Evolutionary conservation across 1,140 invertebrate species (phyloP).

Genomic region (Rhyzopertha dominica): DNA sequence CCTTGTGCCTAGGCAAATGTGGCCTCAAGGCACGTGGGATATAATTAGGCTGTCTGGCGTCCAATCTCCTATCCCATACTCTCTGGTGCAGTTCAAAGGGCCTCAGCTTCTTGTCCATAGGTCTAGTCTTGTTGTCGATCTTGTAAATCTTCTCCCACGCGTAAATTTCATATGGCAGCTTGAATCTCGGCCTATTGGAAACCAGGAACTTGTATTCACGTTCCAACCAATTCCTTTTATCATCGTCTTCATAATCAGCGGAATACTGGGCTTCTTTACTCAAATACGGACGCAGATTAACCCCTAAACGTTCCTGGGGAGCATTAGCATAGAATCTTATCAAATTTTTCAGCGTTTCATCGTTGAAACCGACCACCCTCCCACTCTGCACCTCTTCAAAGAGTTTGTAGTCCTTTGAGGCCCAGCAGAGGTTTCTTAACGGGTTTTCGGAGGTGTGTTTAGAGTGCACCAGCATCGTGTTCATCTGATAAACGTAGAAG

Average conservation of each 20-base stretch:
- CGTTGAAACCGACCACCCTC: conserved; percentile 74
- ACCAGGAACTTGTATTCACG: conserved; percentile 61
- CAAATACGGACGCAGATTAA: conserved; percentile 72
- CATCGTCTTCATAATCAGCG: conserved; percentile 62
- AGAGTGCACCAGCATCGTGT: conserved; percentile 67
- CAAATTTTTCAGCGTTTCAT: conserved; percentile 68
- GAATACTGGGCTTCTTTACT: conserved; percentile 52
- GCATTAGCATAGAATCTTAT: conserved; percentile 70
- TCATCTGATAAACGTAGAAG: conserved; percentile 84
- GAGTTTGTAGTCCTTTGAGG: conserved; percentile 63
- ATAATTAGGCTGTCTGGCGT: conserved; percentile 62
- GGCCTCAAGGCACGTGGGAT: conserved; percentile 59
- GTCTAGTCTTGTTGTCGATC: conserved; percentile 59
- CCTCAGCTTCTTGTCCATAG: conserved; percentile 59
- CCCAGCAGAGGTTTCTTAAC: conserved; percentile 76
- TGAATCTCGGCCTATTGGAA: conserved; percentile 58
- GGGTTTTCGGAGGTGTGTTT: conserved; percentile 59
- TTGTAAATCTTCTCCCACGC: conserved; percentile 75
- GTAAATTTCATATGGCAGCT: conserved; percentile 60
- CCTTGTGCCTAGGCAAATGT: conserved; percentile 51
- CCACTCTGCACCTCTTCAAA: conserved; percentile 70
- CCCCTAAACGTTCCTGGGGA: conserved; percentile 55
- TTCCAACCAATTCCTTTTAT: conserved; percentile 64
- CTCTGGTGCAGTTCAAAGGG: conserved; percentile 61
- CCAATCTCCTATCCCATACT: conserved; percentile 53